Evolutionary conservation across 2,797 vertebrate genomes (phyloP).

Genomic region (Lithobates sylvaticus): DNA sequence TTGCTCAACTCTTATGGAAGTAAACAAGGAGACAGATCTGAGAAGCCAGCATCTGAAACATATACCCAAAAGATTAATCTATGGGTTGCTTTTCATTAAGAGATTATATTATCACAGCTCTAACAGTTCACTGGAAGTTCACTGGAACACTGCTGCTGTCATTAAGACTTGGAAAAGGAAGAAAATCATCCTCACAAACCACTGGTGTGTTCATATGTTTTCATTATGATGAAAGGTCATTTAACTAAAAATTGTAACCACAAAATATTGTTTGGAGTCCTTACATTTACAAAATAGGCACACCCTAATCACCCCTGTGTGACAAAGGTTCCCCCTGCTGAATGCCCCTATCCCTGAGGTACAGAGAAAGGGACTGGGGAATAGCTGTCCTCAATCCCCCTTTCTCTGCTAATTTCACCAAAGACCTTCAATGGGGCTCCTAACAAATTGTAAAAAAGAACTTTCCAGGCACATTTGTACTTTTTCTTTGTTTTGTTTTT

Average conservation of each 20-base stretch:
- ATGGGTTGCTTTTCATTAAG: constrained; percentile 62
- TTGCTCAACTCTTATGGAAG: constrained; percentile 14
- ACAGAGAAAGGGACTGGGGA: too few relatives aligned
- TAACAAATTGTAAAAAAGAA: too few relatives aligned
- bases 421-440: too few relatives aligned
- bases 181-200: constrained; percentile 39
- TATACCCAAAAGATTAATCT: constrained; percentile 44
- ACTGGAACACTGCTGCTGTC: constrained; percentile 5
- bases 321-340: too few relatives aligned
- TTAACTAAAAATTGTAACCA: constrained; percentile 6
- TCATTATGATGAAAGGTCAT: constrained; percentile 24
- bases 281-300: not conserved
- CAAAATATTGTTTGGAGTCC: constrained; percentile 25
- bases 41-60: constrained; percentile 27
- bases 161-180: constrained; percentile 40
- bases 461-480: too few relatives aligned
- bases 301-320: too few relatives aligned
- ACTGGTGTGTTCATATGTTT: constrained; percentile 6
- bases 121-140: constrained; percentile 63
- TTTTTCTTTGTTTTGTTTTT: too few relatives aligned
- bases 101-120: constrained; percentile 50
- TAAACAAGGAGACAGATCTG: constrained; percentile 19
- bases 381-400: too few relatives aligned
- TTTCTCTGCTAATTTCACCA: too few relatives aligned
- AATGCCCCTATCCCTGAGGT: too few relatives aligned